Base-by-base conservation (phyloP, 1,140 invertebrate genomes). In the Scaptomyza graminum region DNA sequence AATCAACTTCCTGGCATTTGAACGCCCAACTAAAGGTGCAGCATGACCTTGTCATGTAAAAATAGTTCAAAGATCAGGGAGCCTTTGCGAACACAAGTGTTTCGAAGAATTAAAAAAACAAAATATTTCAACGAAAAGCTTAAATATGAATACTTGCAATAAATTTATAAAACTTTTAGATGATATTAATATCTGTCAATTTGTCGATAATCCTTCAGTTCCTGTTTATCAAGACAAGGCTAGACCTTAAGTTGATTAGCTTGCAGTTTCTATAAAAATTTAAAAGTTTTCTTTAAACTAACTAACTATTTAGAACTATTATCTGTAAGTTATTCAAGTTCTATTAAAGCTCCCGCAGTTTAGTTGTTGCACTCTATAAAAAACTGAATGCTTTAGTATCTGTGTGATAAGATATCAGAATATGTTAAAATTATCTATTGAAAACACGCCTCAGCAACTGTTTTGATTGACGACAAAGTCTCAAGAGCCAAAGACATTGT, bases 391-490 rank as follows among this genome's bases (percentile, higher is more conserved):
- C 18, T 22, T 22, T 22, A 22, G 49, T 34, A 4, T 1, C 43
- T 22, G 46, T 18, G 13, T 37, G 56, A 79, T 79, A 79, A 79
- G 76, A 55, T 62, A 79, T 79, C 76, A 43, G 41, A 47, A 51
- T 15, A 44, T 5, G 9, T 1, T 9, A 8, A 41, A n/a, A 41
- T 18, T 41, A 46, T 25, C 6, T 18, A 15, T 62, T 13, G 13
- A 6, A 34, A 31, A 15, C 0, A 1, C 4, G 6, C 15, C 31
- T n/a, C 51, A 7, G 16, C 28, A 65, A 49, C 13, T 46, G 50
- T 15, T 9, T 9, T 16, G 39, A 47, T 25, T 44, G 56, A 60
- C 5, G 28, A 5, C 18, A 6, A 54, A 9, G 46, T 49, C 39
- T 50, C 22, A 34, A 34, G 18, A 37, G 34, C 1, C 22, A 9